Base-by-base conservation (phyloP, 2,113 vertebrate genomes). In the Xiphias gladius region DNA sequence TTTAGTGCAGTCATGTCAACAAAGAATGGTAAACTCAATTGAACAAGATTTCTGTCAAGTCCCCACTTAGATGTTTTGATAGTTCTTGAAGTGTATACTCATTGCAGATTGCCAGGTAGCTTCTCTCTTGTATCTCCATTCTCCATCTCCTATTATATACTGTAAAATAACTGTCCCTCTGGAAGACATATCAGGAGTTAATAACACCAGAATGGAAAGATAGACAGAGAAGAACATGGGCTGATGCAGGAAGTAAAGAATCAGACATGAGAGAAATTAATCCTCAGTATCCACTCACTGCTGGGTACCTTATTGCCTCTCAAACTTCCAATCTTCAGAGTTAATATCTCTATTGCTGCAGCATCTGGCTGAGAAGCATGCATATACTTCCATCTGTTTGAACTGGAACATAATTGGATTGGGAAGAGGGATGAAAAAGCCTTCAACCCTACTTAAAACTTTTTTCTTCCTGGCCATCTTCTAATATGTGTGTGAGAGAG, bases 301-400 rank as follows among this genome's bases (percentile, higher is more conserved):
- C 92, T 94, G 94, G 90, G 90, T 75, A 93, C 94, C 92, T 95
- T 94, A 94, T 93, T 94, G 90, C 91, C 85, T 91, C 93, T 92
- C 89, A 90, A 93, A 94, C 92, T 92, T 94, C 90, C 86, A 91
- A 92, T 94, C 89, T 91, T 86, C 79, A 76, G 90, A 95, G 93
- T 94, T 95, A 92, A 95, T 94, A 94, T 95, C 94, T 93, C 83
- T 84, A 88, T 91, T 88, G 88, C 92, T 87, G 87, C 86, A 82
- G 91, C 86, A 89, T 88, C 79, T 83, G 92, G 86, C 91, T 92
- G 86, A 86, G 85, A 94, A 91, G 92, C 92, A 89, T 94, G 92
- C 90, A 86, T 76, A 81, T 50, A 86, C 88, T 92, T 92, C 84
- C 85, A 90, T 90, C 94, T 94, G 94, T 93, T 91, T 94, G 90